Conservation (phyloP, 2,113 vertebrate species). For the Ptyas mucosa region DNA sequence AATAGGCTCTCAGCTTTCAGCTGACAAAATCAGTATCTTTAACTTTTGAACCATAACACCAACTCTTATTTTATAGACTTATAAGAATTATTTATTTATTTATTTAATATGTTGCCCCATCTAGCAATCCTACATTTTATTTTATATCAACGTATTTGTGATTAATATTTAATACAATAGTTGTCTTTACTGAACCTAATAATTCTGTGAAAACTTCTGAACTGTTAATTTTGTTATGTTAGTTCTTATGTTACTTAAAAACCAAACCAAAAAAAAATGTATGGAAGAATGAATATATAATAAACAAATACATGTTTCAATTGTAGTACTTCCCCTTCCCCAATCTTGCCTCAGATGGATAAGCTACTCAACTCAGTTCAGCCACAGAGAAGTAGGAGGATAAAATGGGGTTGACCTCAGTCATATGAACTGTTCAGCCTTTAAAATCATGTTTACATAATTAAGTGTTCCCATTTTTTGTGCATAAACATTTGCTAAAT, state of each 20-base stretch:
- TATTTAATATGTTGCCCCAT: background rate
- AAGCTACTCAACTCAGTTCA: background rate
- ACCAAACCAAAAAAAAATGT: background rate
- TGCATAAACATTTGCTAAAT: background rate
- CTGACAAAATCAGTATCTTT: background rate
- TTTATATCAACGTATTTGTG: background rate
- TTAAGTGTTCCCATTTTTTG: background rate
- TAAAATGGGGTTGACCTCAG: background rate
- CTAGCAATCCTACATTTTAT: background rate
- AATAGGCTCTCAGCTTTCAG: background rate
- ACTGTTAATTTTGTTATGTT: background rate
- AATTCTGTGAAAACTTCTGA: background rate
- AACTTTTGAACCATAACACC: background rate
- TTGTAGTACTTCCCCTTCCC: background rate
- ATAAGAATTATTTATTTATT: background rate
- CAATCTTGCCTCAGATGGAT: background rate
- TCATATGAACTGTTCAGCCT: background rate
- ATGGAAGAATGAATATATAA: background rate
- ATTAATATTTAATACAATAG: background rate
- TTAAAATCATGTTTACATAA: background rate
- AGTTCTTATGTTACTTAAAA: background rate
- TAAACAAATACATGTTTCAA: background rate
- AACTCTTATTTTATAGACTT: background rate
- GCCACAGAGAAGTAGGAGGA: background rate
- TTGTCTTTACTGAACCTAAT: background rate